Base-by-base conservation (phyloP, 2,888 invertebrate genomes). In the Papilio gigon region DNA sequence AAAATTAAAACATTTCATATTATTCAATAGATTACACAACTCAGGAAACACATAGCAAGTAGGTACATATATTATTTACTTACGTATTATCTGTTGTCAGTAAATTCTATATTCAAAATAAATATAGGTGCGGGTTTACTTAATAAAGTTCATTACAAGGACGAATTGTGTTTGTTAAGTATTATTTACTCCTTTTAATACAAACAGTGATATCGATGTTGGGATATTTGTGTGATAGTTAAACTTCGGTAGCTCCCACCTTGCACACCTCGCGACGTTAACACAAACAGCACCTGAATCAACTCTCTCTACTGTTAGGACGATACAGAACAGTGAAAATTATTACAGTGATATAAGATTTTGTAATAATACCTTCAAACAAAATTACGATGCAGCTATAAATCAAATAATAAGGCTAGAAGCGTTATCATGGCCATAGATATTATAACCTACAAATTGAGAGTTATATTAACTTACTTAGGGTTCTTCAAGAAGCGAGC, bases 251-350 rank as follows among this genome's bases (percentile, higher is more conserved):
- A 25, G 61, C 53, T 65, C 65, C 65, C 65, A 65, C 69, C 65
- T 53, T 11, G 14, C 25, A 17, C 6, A 20, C 30, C 22, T 37
- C 33, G 35, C 44, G 53, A 69, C 61, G 65, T 65, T 40, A 68
- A 33, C 50, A 65, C 61, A 65, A 62, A 42, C 53, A 33, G 40
- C 65, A 65, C 69, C 69, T 69, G 69, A 69, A 65, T 69, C 69
- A 65, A 69, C 69, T 69, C 27, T 9, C 17, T 62, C 20, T 62
- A 20, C 65, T 58, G 17, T 53, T 40, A 68, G 59, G 53, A 61
- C 35, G 53, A 69, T 65, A 65, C 12, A 9, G 14, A 42, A 63
- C 40, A 67, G 2, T 37, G 33, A 58, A 56, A 25, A 62, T 22
- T 62, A 44, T 33, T 59, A 20, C 17, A 62, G n/a, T 17, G 22